A percentile compares a stretch with the other conserved stretches of the same genome.
Conservation (phyloP, 2,797 vertebrate species). For the Aldrovandia affinis region DNA sequence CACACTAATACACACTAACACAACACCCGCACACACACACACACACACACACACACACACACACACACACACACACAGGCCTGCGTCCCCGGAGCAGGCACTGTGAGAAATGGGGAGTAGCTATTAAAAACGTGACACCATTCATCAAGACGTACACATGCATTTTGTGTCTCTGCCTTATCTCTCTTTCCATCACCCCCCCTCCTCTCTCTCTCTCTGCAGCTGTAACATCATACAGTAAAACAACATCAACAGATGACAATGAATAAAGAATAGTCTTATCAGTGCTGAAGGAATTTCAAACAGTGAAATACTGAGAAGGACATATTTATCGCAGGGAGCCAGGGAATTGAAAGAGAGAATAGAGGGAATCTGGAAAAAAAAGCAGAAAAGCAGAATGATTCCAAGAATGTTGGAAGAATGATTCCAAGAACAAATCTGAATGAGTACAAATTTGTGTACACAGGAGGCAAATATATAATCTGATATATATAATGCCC, state of each 20-base stretch:
- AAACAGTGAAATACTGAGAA: not conserved
- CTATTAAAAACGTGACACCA: slow-evolving; percentile 35
- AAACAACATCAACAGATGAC: slow-evolving; percentile 29
- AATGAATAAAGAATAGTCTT: slow-evolving; percentile 16
- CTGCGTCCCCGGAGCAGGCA: not conserved
- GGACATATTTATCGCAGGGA: slow-evolving; percentile 10
- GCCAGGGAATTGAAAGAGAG: not conserved
- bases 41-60: slow-evolving; percentile 21
- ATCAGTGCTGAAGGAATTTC: slow-evolving; percentile 12
- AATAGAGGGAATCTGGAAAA: not conserved
- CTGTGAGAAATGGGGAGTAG: not conserved
- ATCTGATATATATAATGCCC: not conserved
- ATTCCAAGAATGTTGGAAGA: too few species aligned
- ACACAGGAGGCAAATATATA: not conserved
- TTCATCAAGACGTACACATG: slow-evolving; percentile 14
- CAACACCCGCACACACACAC: not conserved
- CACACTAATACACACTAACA: not conserved
- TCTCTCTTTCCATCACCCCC: not conserved
- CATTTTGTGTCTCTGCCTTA: slow-evolving; percentile 14
- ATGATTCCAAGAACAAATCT: too few species aligned
- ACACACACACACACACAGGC: not conserved
- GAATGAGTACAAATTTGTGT: not conserved
- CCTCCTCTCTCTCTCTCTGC: slow-evolving; percentile 14
- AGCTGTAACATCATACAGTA: slow-evolving; percentile 14
- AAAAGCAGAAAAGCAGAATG: not conserved